Evolutionary conservation across 2,797 vertebrate genomes (phyloP).

Genomic region (Pseudocheirus occidentalis): DNA sequence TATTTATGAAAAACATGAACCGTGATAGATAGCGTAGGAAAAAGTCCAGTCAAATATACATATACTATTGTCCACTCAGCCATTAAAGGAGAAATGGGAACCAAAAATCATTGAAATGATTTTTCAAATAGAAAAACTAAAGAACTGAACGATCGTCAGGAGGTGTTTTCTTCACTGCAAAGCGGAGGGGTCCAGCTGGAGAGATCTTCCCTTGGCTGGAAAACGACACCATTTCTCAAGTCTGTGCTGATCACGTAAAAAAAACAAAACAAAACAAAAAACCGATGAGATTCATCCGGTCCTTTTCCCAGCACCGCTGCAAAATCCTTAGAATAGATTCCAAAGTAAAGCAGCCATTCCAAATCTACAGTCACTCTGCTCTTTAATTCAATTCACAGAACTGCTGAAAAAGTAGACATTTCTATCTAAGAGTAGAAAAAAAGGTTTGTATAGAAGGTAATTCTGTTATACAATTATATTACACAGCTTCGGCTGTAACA

Average conservation of each 20-base stretch:
- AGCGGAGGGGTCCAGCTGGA: constrained; percentile 60
- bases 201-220: constrained; percentile 65
- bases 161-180: constrained; percentile 66
- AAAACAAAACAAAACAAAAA: constrained; percentile 16
- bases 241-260: constrained; percentile 57
- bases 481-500: constrained; percentile 78
- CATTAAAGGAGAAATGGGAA: constrained; percentile 70
- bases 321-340: constrained; percentile 74
- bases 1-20: constrained; percentile 79
- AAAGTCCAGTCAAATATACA: constrained; percentile 81
- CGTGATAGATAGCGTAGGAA: constrained; percentile 76
- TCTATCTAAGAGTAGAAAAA: constrained; percentile 88
- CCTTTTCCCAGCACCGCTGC: constrained; percentile 71
- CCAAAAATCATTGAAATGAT: constrained; percentile 57
- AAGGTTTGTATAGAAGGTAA: constrained; percentile 85
- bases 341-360: constrained; percentile 74
- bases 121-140: constrained; percentile 73
- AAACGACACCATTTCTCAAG: constrained; percentile 60
- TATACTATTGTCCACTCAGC: constrained; percentile 74
- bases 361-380: constrained; percentile 77
- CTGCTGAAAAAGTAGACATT: constrained; percentile 87
- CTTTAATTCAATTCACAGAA: constrained; percentile 85
- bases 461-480: constrained; percentile 88
- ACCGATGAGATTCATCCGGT: constrained; percentile 57
- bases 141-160: constrained; percentile 66